Conservation (phyloP, 2,797 vertebrate species). For the Typhlichthys eigenmanni region DNA sequence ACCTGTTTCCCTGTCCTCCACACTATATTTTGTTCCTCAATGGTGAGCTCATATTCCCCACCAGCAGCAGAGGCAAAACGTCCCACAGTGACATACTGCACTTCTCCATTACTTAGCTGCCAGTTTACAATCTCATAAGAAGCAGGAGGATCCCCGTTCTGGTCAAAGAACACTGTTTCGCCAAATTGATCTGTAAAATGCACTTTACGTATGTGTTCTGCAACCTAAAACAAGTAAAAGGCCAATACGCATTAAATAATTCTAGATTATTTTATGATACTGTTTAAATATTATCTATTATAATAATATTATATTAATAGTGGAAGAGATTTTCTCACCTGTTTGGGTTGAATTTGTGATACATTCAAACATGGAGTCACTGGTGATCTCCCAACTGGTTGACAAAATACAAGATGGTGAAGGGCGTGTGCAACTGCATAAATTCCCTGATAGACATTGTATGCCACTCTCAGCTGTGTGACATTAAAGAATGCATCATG, state of each 20-base stretch:
- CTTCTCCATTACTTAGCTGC: too few relatives aligned
- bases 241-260: conserved; percentile 73
- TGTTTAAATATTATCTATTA: too few relatives aligned
- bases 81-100: too few relatives aligned
- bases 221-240: conserved; percentile 62
- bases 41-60: too few relatives aligned
- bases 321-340: conserved; percentile 51
- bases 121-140: too few relatives aligned
- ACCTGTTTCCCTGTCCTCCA: conserved; percentile 69
- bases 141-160: too few relatives aligned
- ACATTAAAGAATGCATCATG: conserved; percentile 72
- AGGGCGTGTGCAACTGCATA: conserved; percentile 21
- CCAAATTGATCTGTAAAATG: conserved; percentile 26
- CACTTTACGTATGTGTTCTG: conserved; percentile 55
- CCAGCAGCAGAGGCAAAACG: too few relatives aligned
- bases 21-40: too few relatives aligned
- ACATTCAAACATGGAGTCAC: conserved; percentile 54
- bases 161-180: too few relatives aligned
- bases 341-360: conserved; percentile 58
- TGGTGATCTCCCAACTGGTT: conserved; percentile 27
- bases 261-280: conserved; percentile 18
- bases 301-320: too few relatives aligned
- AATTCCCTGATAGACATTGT: conserved; percentile 79
- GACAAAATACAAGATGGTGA: conserved; percentile 68
- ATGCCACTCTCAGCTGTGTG: conserved; percentile 72